Base-by-base conservation (phyloP, 1,140 invertebrate species). In the Drosophila sp. region DNA sequence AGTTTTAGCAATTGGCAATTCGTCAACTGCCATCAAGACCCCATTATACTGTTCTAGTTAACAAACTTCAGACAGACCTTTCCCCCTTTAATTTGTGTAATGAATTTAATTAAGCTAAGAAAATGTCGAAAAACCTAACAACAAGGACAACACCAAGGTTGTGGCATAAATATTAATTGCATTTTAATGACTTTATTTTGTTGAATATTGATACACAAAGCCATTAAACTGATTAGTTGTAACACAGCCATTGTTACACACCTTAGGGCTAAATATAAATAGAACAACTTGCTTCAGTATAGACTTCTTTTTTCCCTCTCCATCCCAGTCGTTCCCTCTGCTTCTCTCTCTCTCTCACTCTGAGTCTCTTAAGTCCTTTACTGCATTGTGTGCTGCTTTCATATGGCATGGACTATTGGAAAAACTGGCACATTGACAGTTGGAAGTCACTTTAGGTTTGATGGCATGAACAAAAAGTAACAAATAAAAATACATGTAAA, bases 161-260 rank as follows among this genome's bases (percentile, higher is more conserved):
- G 40, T 70, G 51, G 46, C 76, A 51, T 57, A 77, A 76, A 79
- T 87, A 89, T 87, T 87, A 87, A 87, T 87, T 87, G 83, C 79
- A 80, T 89, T 89, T 87, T 87, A 87, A 87, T 87, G 83, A 79
- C 76, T 87, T 89, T 71, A 89, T 86, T 80, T 59, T 65, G 57
- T 67, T 45, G 76, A 54, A 73, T 76, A 73, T 80, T 76, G 69
- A 61, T 45, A 58, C 41, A 81, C 67, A 84, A 76, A 71, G 61
- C 83, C 72, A 89, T 87, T 89, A 89, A 83, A 79, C 79, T 87
- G 83, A 87, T 87, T 87, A 87, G 74, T 79, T 65, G 59, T 14
- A 29, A 50, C 14, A 66, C 63, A 78, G 82, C 67, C 63, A 76
- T 87, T 89, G 82, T n/a, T n/a, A n/a, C n/a, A 82, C 83, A 86